Percentiles rank a stretch among this genome's conserved stretches.
These are phyloP conservation scores for Grammomys surdaster DNA, from an alignment of 2,113 vertebrate species.

Conservation along the genomic window DNA sequence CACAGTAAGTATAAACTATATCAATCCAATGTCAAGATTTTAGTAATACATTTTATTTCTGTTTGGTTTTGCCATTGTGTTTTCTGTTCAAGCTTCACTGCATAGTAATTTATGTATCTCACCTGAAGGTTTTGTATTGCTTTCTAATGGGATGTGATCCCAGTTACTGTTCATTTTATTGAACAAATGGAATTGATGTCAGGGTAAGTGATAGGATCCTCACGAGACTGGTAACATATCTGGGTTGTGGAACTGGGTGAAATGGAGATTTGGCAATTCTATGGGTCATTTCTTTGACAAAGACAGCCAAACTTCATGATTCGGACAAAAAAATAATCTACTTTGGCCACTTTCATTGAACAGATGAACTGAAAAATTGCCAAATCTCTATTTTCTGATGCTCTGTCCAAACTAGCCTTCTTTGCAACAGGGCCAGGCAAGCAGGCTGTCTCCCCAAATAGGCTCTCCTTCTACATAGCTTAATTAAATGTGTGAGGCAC, in stretches of 20 bases:
- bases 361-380: slow-evolving; percentile 74
- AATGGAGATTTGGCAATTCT: slow-evolving; percentile 76
- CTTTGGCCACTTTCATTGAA: slow-evolving; percentile 65
- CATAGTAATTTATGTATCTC: slow-evolving; percentile 54
- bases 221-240: slow-evolving; percentile 62
- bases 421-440: slow-evolving; percentile 19
- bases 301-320: slow-evolving; percentile 73
- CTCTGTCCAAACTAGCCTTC: slow-evolving; percentile 55
- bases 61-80: slow-evolving; percentile 42
- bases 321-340: slow-evolving; percentile 71
- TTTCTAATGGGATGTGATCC: slow-evolving; percentile 72
- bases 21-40: background rate
- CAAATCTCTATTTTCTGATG: slow-evolving; percentile 58
- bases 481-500: slow-evolving; percentile 68
- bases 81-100: slow-evolving; percentile 42
- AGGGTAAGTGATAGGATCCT: slow-evolving; percentile 68
- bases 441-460: slow-evolving; percentile 20
- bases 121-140: slow-evolving; percentile 61
- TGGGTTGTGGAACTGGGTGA: slow-evolving; percentile 65
- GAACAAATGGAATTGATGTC: slow-evolving; percentile 69
- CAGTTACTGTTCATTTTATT: slow-evolving; percentile 67
- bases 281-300: slow-evolving; percentile 74
- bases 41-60: slow-evolving; percentile 15
- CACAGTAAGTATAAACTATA: slow-evolving; percentile 10
- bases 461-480: slow-evolving; percentile 48